phyloP scores from a whole-genome alignment of 2,888 invertebrate species.

The Cheilosia impressa region DNA sequence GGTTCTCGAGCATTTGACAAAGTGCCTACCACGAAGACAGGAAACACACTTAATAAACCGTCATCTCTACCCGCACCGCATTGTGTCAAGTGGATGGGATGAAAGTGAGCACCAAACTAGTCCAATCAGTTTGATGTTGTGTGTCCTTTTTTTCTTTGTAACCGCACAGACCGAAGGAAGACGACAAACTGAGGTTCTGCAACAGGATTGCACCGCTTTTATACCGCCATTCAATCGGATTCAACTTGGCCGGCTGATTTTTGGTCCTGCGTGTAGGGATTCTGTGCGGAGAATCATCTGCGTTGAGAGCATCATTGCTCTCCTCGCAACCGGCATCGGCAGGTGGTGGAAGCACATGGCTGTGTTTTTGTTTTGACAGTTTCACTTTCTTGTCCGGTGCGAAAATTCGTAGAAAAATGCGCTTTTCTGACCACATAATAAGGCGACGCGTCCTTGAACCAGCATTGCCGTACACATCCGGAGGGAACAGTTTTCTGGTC shows the following conservation, averaged over 20 bases:
- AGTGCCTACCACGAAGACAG: slow-evolving; percentile 38
- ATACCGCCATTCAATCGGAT: slow-evolving; percentile 60
- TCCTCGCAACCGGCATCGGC: neutral
- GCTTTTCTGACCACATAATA: neutral
- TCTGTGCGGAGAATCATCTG: slow-evolving; percentile 29
- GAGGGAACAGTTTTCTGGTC: slow-evolving; percentile 28
- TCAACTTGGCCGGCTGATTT: slow-evolving; percentile 57
- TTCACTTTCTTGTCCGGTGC: slow-evolving; percentile 58
- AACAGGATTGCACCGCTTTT: slow-evolving; percentile 40
- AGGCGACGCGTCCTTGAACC: neutral
- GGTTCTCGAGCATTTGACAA: slow-evolving; percentile 18
- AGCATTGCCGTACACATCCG: slow-evolving; percentile 19
- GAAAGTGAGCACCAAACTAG: neutral
- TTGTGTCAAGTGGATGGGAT: neutral
- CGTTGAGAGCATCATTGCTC: slow-evolving; percentile 28
- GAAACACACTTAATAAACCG: slow-evolving; percentile 62
- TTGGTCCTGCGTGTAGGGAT: slow-evolving; percentile 61
- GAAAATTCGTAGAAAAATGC: neutral
- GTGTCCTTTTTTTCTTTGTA: neutral
- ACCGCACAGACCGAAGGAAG: slow-evolving; percentile 54
- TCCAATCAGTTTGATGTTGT: no score
- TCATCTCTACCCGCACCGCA: slow-evolving; percentile 14
- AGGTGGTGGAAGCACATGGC: slow-evolving; percentile 49
- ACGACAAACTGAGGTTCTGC: slow-evolving; percentile 52
- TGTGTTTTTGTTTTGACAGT: slow-evolving; percentile 67